Evolutionary conservation across 1,140 invertebrate species (phyloP).

Genomic region (Procambarus clarkii): DNA sequence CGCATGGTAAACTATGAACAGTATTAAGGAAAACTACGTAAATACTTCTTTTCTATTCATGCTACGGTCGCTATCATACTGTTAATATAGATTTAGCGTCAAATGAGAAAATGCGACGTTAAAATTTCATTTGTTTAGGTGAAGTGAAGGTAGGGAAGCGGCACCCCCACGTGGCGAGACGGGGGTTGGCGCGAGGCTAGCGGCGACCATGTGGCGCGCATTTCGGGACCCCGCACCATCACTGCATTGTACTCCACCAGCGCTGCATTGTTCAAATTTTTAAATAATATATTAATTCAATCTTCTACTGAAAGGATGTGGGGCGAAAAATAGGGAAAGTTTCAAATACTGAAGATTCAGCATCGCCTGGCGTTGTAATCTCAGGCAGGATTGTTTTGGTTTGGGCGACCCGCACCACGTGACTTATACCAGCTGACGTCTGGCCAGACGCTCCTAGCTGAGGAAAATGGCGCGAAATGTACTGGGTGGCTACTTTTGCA

Average conservation of each 20-base stretch:
- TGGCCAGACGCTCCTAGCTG: not conserved
- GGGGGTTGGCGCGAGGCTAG: conserved; percentile 48
- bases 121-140: no score
- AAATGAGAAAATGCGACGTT: not conserved
- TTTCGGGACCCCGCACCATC: conserved; percentile 62
- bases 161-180: conserved; percentile 38
- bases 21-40: not conserved
- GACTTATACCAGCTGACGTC: conserved; percentile 16
- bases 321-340: not conserved
- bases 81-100: not conserved
- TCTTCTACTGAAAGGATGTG: not conserved
- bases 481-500: not conserved
- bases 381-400: conserved; percentile 24
- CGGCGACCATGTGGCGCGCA: conserved; percentile 57
- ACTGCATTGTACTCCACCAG: conserved; percentile 50
- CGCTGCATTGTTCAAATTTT: conserved; percentile 47
- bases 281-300: not conserved
- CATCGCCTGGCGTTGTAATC: not conserved
- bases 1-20: not conserved
- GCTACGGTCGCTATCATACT: not conserved
- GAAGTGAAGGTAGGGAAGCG: conserved; percentile 14
- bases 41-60: not conserved
- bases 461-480: conserved; percentile 51
- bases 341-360: not conserved
- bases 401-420: conserved; percentile 35